Evolutionary conservation across 2,888 invertebrate genomes (phyloP), one percentile per base, ranked within the genome.

Genomic region (Pandemis cinnamomeana): DNA sequence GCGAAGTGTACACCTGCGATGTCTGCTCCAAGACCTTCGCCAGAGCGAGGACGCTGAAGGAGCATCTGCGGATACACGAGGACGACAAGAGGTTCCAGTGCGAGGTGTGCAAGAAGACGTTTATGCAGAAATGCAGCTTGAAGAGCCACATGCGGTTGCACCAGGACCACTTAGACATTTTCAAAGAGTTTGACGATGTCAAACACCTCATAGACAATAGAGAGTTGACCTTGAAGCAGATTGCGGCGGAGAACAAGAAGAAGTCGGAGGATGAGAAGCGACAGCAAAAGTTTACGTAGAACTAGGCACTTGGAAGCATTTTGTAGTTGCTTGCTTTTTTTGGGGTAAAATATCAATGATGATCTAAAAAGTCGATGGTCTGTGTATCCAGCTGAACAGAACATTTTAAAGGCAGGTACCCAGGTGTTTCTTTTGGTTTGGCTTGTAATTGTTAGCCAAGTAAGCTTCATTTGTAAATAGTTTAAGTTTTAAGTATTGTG

Each of bases 131-230:
- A 75, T 91, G 90, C 60, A 91, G 92, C 48, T 78, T 94, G 78
- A 93, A 93, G 78, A 90, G 88, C 15, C 94, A 94, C 67, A 80
- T 93, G 5, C 83, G 90, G 0, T 68, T 93, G 55, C 94, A 94
- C 71, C 94, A 94, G 53, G 92, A 93, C 75, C 92, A 94, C 66
- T 78, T 94, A 77, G 93, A 93, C 36, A 94, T 94, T 42, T 94
- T 94, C 78, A 94, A 94, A 69, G 93, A 94, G 83, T 94, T 94
- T 71, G 93, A 94, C 51, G 93, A 94, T 70, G 93, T 94, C 0
- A 94, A 92, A 74, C 93, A 94, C 81, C 78, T 94, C 48, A 92
- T 94, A 60, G 93, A 94, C 55, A 87, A 93, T 77, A 87, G 93
- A 42, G 93, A 92, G 78, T 82, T 94, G 84, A 93, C 93, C 2